Base-by-base conservation (phyloP, 2,888 invertebrate species). In the Agriopis leucophaearia region DNA sequence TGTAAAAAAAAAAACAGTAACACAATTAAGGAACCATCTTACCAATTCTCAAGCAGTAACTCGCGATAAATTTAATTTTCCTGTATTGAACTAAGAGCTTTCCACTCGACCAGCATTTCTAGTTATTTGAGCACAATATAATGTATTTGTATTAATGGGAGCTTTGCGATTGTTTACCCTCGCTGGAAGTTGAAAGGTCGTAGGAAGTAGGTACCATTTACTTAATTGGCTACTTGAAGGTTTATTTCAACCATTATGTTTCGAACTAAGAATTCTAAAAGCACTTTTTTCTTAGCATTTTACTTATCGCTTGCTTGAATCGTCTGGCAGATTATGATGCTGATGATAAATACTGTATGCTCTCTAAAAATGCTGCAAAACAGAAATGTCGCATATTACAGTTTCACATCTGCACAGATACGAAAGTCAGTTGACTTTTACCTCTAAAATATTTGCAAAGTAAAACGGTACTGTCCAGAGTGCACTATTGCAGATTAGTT, bases 101-200 rank as follows among this genome's bases (percentile, higher is more conserved):
- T 58, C 51, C 45, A 58, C 45, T 58, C 58, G 38, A 64, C 42
- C 44, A 47, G 45, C 18, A 35, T 36, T 64, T 64, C 51, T 50
- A 64, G 64, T 58, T 64, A 64, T 64, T 57, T 51, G 50, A 64
- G 38, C 45, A 52, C 63, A 64, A 38, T 63, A 45, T 64, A 51
- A 58, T 52, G 18, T 57, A 58, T 52, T 64, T 64, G 64, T 64
- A 50, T 52, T 50, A 36, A 62, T 48, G 47, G 18, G n/a, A 55
- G 55, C 63, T 63, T 57, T 45, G 51, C 45, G 36, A 64, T 52
- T 64, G 64, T 58, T 64, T 56, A 50, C 44, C 12, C 38, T 15
- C 40, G 10, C 27, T 42, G 36, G 18, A 50, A 64, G 45, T 58
- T 18, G 51, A 13, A 57, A 64, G 64, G 50, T 48, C 50, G 40